phyloP scores from a whole-genome alignment of 2,797 vertebrate genomes.

The Eospalax fontanierii region DNA sequence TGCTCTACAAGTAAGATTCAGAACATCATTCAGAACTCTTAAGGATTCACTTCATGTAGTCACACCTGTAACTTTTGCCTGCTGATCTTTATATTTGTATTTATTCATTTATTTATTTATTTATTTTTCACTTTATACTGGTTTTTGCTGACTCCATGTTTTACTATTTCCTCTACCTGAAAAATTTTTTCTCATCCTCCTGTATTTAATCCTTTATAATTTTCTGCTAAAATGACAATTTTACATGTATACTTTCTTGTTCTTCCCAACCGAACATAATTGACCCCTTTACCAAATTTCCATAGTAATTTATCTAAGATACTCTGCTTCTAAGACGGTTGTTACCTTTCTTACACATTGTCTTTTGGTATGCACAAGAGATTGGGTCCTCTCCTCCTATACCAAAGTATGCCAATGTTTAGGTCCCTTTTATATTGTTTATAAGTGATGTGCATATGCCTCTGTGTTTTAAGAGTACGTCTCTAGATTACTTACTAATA shows the following conservation, averaged over 20 bases:
- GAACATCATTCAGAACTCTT: background rate
- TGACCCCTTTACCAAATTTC: background rate
- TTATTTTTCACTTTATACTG: background rate
- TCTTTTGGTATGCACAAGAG: background rate
- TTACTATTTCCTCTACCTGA: background rate
- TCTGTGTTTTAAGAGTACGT: background rate
- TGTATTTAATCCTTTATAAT: slow-evolving; percentile 8
- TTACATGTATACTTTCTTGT: slow-evolving; percentile 15
- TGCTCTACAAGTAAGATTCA: slow-evolving; percentile 14
- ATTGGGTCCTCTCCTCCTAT: background rate
- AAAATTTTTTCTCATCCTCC: background rate
- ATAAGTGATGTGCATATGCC: background rate
- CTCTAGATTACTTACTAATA: background rate
- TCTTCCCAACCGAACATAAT: background rate
- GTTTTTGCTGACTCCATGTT: background rate
- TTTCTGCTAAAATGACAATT: slow-evolving; percentile 54
- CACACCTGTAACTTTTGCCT: slow-evolving; percentile 26
- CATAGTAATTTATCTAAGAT: slow-evolving; percentile 40
- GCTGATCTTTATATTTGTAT: background rate
- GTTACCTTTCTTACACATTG: background rate
- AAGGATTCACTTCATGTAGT: slow-evolving; percentile 17
- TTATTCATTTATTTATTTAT: too few species aligned
- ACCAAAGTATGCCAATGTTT: background rate
- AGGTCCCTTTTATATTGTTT: background rate
- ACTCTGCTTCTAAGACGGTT: background rate